These are phyloP conservation scores for Mylabris sibirica DNA, from an alignment of 2,888 invertebrate genomes.

Conservation along the genomic window DNA sequence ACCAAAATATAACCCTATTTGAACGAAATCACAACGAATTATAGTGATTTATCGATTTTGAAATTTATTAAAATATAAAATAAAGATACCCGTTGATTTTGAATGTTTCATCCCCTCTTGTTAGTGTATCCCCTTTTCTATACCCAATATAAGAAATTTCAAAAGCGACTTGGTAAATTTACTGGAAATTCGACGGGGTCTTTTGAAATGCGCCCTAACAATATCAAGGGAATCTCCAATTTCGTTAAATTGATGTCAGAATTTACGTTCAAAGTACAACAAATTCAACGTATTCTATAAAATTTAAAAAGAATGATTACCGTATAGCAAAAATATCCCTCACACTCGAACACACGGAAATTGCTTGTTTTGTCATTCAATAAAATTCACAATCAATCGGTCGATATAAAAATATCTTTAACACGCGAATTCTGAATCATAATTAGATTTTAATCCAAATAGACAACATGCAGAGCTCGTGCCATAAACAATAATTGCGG, in stretches of 20 bases:
- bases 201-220: conserved; percentile 9
- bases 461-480: neutral
- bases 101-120: neutral
- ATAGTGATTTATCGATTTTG: conserved; percentile 23
- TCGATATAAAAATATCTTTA: neutral
- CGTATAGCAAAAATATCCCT: neutral
- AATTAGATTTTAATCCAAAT: too few species aligned
- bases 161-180: conserved; percentile 5
- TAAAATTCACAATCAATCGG: too few species aligned
- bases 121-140: neutral
- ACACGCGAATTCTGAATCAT: too few species aligned
- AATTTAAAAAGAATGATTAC: neutral
- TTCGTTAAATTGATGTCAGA: conserved; percentile 9
- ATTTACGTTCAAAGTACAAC: neutral
- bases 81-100: neutral
- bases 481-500: neutral
- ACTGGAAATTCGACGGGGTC: conserved; percentile 9
- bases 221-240: conserved; percentile 14
- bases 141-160: neutral
- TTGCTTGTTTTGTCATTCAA: too few species aligned
- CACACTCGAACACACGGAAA: neutral
- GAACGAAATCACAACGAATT: conserved; percentile 22
- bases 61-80: neutral
- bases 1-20: conserved; percentile 21
- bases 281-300: neutral